Base-by-base conservation (phyloP, 2,888 invertebrate genomes). In the Tenthredo mesomela region DNA sequence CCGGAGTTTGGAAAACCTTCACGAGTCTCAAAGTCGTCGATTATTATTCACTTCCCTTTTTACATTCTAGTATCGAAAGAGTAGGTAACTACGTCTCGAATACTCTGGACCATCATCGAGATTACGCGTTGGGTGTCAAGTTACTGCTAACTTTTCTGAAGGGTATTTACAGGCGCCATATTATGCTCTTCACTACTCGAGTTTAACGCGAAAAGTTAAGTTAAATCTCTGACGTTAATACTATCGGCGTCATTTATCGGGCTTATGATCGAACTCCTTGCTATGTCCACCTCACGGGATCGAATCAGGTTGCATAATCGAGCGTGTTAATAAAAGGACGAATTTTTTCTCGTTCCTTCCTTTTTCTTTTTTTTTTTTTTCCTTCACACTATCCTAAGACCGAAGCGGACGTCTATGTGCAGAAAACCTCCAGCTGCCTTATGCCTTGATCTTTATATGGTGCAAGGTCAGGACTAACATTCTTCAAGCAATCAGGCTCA, bases 371-470 rank as follows among this genome's bases (percentile, higher is more conserved):
- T 4, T 70, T 70, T 70, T 37, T 15, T 1, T 4, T 70, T 70
- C 40, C n/a, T 15, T 33, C 37, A 5, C 33, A 9, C n/a, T 18
- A 33, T 70, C 18, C 29, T 37, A 29, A 37, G 18, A 15, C 5
- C 37, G 37, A 70, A 12, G 47, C 15, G 9, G 70, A 61, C 33
- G 6, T 80, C 61, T 18, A 77, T 33, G 80, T 61, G 80, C 71
- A 73, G 50, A 80, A 80, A 12, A 40, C 78, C 33, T 58, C 10
- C 58, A 37, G 40, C 80, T n/a, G 4, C n/a, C 25, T 50, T 10
- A 61, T 86, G 70, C 87, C 89, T 90, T 90, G 89, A 90, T 90
- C 90, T 90, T 89, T 88, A 87, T 88, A 87, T 88, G 87, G 88
- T 89, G 89, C 89, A 89, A 88, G 89, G 88, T 87, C 89, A 87